Evolutionary conservation across 1,140 invertebrate species (phyloP).

Genomic region (Adoxophyes honmai): DNA sequence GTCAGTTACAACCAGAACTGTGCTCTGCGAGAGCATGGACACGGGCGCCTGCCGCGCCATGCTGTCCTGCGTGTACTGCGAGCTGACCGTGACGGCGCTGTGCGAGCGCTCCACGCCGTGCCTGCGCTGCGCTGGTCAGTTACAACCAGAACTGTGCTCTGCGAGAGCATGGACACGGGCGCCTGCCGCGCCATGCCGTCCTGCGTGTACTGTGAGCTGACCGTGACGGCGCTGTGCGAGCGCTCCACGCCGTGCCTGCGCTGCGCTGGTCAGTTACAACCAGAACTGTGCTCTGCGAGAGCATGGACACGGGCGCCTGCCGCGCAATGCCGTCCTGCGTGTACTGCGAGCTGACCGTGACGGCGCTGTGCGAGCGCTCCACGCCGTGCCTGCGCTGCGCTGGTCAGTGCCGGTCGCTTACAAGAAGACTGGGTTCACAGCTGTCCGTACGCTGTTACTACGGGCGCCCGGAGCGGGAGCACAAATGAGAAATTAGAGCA

Average conservation of each 20-base stretch:
- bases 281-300: too few relatives aligned
- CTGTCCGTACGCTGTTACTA: too few relatives aligned
- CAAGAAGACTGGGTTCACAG: too few relatives aligned
- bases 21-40: constrained; percentile 57
- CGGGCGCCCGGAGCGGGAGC: too few relatives aligned
- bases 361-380: background rate
- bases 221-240: constrained; percentile 8
- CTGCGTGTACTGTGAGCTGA: constrained; percentile 11
- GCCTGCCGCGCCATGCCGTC: background rate
- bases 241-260: constrained; percentile 8
- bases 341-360: constrained; percentile 8
- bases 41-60: constrained; percentile 1
- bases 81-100: background rate
- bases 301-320: background rate
- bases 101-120: constrained; percentile 13
- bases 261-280: constrained; percentile 35
- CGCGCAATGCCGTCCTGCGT: background rate
- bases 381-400: constrained; percentile 1
- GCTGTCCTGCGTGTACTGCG: constrained; percentile 9
- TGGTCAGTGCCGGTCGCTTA: too few relatives aligned
- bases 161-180: too few relatives aligned
- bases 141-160: too few relatives aligned
- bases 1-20: constrained; percentile 53
- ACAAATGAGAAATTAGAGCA: too few relatives aligned
- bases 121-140: constrained; percentile 36